phyloP scores from a whole-genome alignment of 1,140 invertebrate genomes.

The Panagrolaimus sp. region DNA sequence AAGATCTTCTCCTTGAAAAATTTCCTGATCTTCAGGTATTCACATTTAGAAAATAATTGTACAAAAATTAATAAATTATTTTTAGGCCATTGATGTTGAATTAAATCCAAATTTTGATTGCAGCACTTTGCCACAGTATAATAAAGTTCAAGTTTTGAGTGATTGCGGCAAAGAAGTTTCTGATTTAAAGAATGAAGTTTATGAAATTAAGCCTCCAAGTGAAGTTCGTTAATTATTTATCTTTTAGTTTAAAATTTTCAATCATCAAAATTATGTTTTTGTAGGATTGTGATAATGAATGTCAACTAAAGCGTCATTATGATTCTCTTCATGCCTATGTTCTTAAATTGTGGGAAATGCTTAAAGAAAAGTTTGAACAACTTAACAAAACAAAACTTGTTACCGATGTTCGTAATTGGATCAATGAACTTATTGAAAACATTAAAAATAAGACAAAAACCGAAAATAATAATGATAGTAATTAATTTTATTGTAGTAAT shows the following conservation, averaged over 20 bases:
- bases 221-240: no score
- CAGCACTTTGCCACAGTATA: constrained; percentile 34
- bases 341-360: not conserved
- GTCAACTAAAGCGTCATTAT: constrained; percentile 9
- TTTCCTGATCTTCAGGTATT: constrained; percentile 41
- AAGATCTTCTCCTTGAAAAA: constrained; percentile 38
- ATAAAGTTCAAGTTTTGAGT: constrained; percentile 32
- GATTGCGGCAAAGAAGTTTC: constrained; percentile 34
- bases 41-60: not conserved
- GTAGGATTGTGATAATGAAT: not conserved
- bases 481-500: no score
- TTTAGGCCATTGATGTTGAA: constrained; percentile 42
- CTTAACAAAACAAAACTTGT: constrained; percentile 2
- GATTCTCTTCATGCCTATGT: constrained; percentile 2
- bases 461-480: not conserved
- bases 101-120: constrained; percentile 44
- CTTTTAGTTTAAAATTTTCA: not conserved
- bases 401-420: constrained; percentile 12
- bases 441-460: constrained; percentile 16
- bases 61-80: not conserved
- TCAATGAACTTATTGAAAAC: constrained; percentile 14
- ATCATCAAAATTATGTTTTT: not conserved
- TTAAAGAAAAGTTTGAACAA: constrained; percentile 7
- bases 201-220: not conserved
- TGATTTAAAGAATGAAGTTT: not conserved